These are phyloP conservation scores for Calypte anna DNA, from an alignment of 2,113 vertebrate species.

Conservation along the genomic window DNA sequence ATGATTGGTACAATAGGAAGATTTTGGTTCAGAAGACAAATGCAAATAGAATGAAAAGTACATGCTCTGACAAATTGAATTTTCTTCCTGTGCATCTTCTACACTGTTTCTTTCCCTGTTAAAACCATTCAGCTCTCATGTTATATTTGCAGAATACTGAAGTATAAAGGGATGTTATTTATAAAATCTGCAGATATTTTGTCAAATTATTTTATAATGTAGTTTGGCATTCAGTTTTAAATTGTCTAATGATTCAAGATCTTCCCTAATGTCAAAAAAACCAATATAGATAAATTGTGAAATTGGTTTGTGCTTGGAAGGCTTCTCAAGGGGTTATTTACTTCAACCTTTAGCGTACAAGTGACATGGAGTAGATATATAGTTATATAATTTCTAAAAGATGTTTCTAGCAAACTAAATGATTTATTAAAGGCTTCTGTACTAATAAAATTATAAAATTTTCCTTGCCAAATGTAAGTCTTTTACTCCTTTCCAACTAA, in stretches of 20 bases:
- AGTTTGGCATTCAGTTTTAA: not conserved
- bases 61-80: not conserved
- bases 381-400: not conserved
- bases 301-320: not conserved
- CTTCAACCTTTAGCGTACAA: not conserved
- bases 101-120: not conserved
- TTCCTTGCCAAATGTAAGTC: not conserved
- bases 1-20: not conserved
- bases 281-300: not conserved
- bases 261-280: not conserved
- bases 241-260: not conserved
- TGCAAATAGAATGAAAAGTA: not conserved
- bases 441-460: not conserved
- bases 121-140: not conserved
- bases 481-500: not conserved
- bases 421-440: not conserved
- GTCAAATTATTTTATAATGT: not conserved
- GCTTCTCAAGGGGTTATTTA: not conserved
- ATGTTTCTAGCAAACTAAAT: not conserved
- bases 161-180: not conserved
- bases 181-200: not conserved
- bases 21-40: not conserved
- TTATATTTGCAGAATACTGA: not conserved
- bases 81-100: constrained; percentile 3
- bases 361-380: not conserved